Percentiles rank a stretch among this genome's conserved stretches.
Evolutionary conservation across 2,888 invertebrate species (phyloP).

Genomic region (Rotaria magnacalcarata): DNA sequence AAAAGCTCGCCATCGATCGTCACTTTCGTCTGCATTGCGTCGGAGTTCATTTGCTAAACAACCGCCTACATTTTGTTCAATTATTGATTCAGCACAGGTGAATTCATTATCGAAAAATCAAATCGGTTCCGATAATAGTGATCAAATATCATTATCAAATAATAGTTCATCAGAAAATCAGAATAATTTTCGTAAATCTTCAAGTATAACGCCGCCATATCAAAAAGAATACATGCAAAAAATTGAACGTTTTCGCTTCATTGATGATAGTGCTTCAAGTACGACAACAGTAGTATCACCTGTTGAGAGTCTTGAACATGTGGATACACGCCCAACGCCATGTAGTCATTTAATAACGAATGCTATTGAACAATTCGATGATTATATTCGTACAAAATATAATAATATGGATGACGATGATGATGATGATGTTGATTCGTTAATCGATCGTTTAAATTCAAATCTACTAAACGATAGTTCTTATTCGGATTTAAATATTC

Average conservation of each 20-base stretch:
- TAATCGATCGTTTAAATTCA: slow-evolving; percentile 12
- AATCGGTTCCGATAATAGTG: background rate
- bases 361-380: background rate
- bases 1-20: background rate
- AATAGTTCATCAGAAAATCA: background rate
- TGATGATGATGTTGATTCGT: background rate
- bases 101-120: background rate
- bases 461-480: background rate
- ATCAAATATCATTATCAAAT: background rate
- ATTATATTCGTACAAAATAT: background rate
- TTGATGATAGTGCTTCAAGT: slow-evolving; percentile 44
- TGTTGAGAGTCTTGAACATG: slow-evolving; percentile 27
- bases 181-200: background rate
- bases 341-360: slow-evolving; percentile 1
- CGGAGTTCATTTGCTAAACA: slow-evolving; percentile 27
- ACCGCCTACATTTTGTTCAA: background rate
- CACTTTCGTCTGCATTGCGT: background rate
- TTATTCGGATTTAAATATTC: slow-evolving; percentile 8
- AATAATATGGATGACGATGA: background rate
- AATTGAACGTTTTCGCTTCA: slow-evolving; percentile 42
- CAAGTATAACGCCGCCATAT: background rate
- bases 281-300: slow-evolving; percentile 44
- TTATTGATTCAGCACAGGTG: background rate
- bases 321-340: background rate
- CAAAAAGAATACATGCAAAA: slow-evolving; percentile 26